These are phyloP conservation scores for Rhyacichthys aspro DNA, from an alignment of 2,797 vertebrate species.

Conservation along the genomic window DNA sequence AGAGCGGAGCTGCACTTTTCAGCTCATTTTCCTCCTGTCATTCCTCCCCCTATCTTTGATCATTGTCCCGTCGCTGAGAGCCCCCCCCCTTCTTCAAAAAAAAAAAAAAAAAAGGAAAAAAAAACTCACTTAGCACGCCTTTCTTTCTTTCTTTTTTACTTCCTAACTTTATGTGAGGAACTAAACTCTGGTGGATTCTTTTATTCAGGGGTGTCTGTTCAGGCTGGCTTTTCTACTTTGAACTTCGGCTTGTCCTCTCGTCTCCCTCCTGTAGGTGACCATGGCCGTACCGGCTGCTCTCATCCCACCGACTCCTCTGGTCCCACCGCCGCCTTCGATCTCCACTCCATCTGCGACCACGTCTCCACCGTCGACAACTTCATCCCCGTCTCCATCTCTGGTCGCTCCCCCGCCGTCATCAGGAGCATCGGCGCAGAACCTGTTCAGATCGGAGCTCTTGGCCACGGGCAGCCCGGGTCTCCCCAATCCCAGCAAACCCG, in stretches of 20 bases:
- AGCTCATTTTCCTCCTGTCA: constrained; percentile 97
- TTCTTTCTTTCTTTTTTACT: constrained; percentile 79
- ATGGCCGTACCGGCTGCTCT: constrained; percentile 98
- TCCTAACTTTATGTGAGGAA: constrained; percentile 83
- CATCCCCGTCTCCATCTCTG: constrained; percentile 88
- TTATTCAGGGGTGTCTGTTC: constrained; percentile 70
- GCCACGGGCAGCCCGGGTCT: constrained; percentile 83
- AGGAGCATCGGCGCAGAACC: constrained; percentile 80
- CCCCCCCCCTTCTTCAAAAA: constrained; percentile 29
- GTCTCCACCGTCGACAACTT: constrained; percentile 88
- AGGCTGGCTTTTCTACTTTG: constrained; percentile 79
- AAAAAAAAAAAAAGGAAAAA: constrained; percentile 10
- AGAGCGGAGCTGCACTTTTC: constrained; percentile 93
- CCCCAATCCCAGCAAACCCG: constrained; percentile 87
- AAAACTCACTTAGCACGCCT: constrained; percentile 84
- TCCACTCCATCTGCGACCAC: constrained; percentile 86
- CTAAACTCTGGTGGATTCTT: constrained; percentile 80
- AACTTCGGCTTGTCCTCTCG: constrained; percentile 79
- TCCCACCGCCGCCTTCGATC: constrained; percentile 88
- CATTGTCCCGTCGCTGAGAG: constrained; percentile 87
- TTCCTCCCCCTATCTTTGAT: constrained; percentile 92
- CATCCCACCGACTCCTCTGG: constrained; percentile 90
- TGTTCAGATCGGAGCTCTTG: constrained; percentile 90
- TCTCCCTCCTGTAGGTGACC: constrained; percentile 84
- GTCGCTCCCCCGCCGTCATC: constrained; percentile 69